phyloP scores from a whole-genome alignment of 1,140 invertebrate species.

The Calliphora vicina region DNA sequence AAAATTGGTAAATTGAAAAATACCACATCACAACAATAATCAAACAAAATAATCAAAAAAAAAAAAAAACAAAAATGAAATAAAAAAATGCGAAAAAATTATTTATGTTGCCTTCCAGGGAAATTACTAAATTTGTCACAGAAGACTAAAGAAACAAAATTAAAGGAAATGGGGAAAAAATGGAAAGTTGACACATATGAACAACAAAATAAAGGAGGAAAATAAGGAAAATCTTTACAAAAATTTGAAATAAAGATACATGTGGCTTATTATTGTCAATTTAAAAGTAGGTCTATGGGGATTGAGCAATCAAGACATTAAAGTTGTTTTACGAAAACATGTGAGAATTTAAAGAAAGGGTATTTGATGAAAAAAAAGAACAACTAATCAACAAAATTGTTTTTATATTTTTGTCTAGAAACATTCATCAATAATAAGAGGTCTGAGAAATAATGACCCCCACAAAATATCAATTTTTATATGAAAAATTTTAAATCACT shows the following conservation, averaged over 20 bases:
- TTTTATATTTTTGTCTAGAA: too few species aligned
- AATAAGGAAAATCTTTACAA: background rate
- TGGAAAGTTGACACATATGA: background rate
- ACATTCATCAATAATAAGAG: too few species aligned
- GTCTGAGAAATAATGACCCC: too few species aligned
- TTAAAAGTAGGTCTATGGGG: background rate
- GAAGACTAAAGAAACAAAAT: background rate
- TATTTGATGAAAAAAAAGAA: too few species aligned
- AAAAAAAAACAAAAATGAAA: too few species aligned
- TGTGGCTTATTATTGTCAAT: background rate
- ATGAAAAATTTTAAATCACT: too few species aligned
- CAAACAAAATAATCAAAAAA: too few species aligned
- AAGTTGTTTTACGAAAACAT: too few species aligned
- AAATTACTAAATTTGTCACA: background rate
- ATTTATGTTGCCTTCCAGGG: background rate
- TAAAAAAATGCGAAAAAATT: background rate
- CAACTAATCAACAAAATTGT: too few species aligned
- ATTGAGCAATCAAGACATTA: background rate
- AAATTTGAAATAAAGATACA: background rate
- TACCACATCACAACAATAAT: background rate
- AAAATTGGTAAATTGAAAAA: slow-evolving; percentile 5
- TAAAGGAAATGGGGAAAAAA: background rate
- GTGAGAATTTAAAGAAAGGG: background rate
- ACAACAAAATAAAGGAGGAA: too few species aligned
- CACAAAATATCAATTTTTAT: too few species aligned